Conservation (phyloP, 35 echinoderm and acorn worm genomes). For the Stichopus chloronotus region DNA sequence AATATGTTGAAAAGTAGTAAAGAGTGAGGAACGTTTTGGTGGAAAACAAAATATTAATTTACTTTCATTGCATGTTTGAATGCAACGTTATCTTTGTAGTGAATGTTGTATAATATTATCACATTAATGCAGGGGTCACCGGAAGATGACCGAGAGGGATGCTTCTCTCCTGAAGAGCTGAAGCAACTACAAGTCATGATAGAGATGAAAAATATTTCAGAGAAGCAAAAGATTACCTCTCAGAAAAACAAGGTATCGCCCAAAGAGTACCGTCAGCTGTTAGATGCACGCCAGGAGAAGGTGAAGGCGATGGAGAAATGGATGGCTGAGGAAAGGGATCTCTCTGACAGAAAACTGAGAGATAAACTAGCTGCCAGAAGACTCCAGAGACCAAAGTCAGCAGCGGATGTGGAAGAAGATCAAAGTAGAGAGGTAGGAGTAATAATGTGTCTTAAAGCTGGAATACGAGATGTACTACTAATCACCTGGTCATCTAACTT, state of each 20-base stretch:
- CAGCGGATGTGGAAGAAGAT: neutral
- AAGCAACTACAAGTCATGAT: slow-evolving; percentile 68
- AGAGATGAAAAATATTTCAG: slow-evolving; percentile 55
- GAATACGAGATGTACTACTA: no score
- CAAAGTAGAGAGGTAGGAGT: no score
- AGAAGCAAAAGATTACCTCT: slow-evolving; percentile 63
- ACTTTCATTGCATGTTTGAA: neutral
- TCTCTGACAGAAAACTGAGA: slow-evolving; percentile 58
- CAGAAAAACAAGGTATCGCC: slow-evolving; percentile 71
- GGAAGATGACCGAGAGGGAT: neutral
- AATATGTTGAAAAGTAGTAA: no score
- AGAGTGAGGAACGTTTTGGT: no score
- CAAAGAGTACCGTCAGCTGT: slow-evolving; percentile 72
- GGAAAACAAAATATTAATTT: neutral
- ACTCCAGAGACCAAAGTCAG: neutral
- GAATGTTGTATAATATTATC: neutral
- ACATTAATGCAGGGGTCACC: neutral
- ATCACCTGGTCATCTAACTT: no score
- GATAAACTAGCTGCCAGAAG: slow-evolving; percentile 71
- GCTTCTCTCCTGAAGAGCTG: slow-evolving; percentile 65
- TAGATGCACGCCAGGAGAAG: slow-evolving; percentile 71
- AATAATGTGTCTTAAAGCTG: no score
- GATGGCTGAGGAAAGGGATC: slow-evolving; percentile 65
- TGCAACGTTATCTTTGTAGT: neutral
- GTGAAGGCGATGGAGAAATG: slow-evolving; percentile 61